A percentile compares a stretch with the other conserved stretches of the same genome.
These are phyloP conservation scores for Limenitis camilla DNA, from an alignment of 2,888 invertebrate species.

Conservation along the genomic window DNA sequence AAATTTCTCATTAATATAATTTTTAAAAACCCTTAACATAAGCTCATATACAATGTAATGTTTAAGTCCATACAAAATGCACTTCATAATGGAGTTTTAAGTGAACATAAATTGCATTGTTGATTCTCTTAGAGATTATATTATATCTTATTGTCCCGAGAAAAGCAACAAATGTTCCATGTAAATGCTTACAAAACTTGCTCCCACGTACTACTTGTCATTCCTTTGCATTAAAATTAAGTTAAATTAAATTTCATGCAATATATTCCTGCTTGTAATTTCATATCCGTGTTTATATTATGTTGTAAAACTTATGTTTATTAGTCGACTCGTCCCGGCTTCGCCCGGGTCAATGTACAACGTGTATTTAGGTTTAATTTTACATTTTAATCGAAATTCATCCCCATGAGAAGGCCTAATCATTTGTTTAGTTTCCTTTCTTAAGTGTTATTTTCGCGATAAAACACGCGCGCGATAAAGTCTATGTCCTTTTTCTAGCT, in stretches of 20 bases:
- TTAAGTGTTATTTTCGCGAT: too few species aligned
- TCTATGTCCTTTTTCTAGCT: too few species aligned
- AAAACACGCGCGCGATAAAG: too few species aligned
- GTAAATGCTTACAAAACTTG: conserved; percentile 20
- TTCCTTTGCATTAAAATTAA: conserved; percentile 2
- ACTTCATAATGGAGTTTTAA: conserved; percentile 14
- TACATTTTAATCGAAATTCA: too few species aligned
- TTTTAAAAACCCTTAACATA: too few species aligned
- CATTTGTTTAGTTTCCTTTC: too few species aligned
- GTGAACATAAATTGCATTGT: conserved; percentile 16
- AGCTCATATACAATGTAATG: neutral
- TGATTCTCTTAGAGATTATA: conserved; percentile 12
- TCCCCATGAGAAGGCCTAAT: too few species aligned
- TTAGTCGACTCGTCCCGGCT: too few species aligned
- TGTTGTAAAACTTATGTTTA: neutral
- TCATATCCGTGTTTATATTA: neutral
- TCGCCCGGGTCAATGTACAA: too few species aligned
- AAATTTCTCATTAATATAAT: too few species aligned
- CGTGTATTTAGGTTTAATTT: too few species aligned
- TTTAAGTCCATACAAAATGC: conserved; percentile 1
- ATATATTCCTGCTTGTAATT: conserved; percentile 2
- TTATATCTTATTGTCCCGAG: conserved; percentile 13
- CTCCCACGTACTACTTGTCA: conserved; percentile 20
- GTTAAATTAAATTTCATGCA: neutral
- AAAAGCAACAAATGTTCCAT: conserved; percentile 18